phyloP scores from a whole-genome alignment of 2,113 vertebrate species.

The Oriolus oriolus region DNA sequence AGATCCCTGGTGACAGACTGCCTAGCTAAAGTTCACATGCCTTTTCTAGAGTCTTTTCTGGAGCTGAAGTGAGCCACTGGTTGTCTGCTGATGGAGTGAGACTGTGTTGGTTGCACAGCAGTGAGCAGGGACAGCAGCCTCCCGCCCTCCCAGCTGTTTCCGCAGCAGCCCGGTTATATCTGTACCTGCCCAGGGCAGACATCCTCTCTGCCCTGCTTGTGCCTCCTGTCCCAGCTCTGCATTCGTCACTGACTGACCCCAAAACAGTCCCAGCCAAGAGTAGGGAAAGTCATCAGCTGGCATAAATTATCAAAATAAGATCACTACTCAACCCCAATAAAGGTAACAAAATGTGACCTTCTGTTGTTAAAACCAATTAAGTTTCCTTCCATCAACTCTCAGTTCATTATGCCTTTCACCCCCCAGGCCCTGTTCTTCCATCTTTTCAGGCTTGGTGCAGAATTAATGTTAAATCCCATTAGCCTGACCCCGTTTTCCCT shows the following conservation, averaged over 20 bases:
- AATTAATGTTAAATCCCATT: slow-evolving; percentile 51
- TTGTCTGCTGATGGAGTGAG: neutral
- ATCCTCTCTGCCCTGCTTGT: neutral
- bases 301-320: slow-evolving; percentile 2
- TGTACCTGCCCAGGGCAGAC: rapidly evolving
- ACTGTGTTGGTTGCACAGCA: neutral
- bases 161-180: neutral
- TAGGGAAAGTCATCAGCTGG: neutral
- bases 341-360: slow-evolving; percentile 44
- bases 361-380: slow-evolving; percentile 49
- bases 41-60: neutral
- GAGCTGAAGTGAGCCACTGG: neutral
- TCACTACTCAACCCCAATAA: slow-evolving; percentile 8
- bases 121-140: neutral
- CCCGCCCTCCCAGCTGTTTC: neutral
- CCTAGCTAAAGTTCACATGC: neutral
- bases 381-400: slow-evolving; percentile 33
- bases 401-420: slow-evolving; percentile 43
- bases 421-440: slow-evolving; percentile 26
- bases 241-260: neutral
- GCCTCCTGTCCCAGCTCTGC: neutral
- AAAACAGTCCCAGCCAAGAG: neutral
- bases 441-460: slow-evolving; percentile 6
- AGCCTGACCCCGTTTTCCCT: neutral
- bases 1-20: neutral